phyloP scores from a whole-genome alignment of 2,888 invertebrate genomes.

The Disparrhopalites patrizii region DNA sequence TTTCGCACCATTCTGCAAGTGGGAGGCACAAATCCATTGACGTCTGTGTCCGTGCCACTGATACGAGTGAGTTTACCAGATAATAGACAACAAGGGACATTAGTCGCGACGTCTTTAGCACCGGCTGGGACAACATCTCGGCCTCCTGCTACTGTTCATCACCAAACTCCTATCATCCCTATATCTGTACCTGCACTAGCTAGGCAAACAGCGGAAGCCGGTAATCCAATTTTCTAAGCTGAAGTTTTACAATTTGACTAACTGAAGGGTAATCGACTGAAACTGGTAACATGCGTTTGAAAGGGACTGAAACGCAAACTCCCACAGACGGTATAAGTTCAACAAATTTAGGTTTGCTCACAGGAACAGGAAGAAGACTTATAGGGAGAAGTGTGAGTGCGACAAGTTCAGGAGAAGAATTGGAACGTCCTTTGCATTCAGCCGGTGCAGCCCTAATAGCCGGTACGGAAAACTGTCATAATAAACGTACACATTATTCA shows the following conservation, averaged over 20 bases:
- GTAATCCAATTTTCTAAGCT: not conserved
- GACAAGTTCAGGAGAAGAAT: conserved; percentile 40
- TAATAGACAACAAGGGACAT: conserved; percentile 15
- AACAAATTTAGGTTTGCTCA: conserved; percentile 10
- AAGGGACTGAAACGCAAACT: conserved; percentile 20
- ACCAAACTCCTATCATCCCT: conserved; percentile 21
- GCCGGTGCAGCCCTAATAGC: conserved; percentile 34
- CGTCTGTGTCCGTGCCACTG: conserved; percentile 9
- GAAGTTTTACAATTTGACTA: too few relatives aligned
- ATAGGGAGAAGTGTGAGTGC: conserved; percentile 29
- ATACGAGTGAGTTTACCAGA: conserved; percentile 20
- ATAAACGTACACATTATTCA: too few relatives aligned
- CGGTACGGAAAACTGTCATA: conserved; percentile 43
- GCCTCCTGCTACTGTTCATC: conserved; percentile 15
- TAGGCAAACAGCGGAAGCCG: conserved; percentile 17
- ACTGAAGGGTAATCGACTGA: too few relatives aligned
- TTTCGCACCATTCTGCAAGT: conserved; percentile 8
- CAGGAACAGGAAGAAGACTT: conserved; percentile 10
- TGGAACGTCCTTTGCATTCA: conserved; percentile 18
- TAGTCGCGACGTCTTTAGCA: not conserved
- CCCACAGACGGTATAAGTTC: conserved; percentile 18
- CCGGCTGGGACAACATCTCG: conserved; percentile 1
- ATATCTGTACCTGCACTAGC: conserved; percentile 8
- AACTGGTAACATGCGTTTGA: not conserved
- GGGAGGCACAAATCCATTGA: conserved; percentile 5